These are phyloP conservation scores for Shinisaurus crocodilurus DNA, from an alignment of 2,113 vertebrate genomes.

Conservation along the genomic window DNA sequence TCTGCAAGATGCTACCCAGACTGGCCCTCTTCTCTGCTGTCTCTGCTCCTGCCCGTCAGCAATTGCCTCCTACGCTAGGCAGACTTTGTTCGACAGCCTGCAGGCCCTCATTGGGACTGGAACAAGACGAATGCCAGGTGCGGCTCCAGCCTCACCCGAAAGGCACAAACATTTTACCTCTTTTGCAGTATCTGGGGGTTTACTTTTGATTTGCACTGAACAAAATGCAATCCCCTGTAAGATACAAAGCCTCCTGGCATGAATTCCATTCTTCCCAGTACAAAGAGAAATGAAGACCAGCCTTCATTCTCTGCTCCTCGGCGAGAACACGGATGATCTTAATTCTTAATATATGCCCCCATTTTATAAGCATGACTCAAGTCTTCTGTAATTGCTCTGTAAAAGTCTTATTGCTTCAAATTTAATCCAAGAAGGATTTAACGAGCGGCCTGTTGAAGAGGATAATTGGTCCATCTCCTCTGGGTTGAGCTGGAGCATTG, in stretches of 20 bases:
- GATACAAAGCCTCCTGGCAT: neutral
- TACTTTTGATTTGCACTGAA: too few relatives aligned
- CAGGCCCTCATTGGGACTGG: too few relatives aligned
- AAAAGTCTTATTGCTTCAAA: neutral
- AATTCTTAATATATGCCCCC: neutral
- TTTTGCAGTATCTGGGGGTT: neutral
- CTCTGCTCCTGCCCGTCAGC: too few relatives aligned
- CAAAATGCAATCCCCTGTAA: too few relatives aligned
- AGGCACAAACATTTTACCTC: neutral
- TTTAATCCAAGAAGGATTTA: constrained; percentile 16
- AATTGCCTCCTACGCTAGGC: too few relatives aligned
- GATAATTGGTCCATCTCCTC: neutral
- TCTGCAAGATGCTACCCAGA: too few relatives aligned
- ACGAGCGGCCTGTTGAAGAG: rapidly evolving
- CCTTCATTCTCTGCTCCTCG: neutral
- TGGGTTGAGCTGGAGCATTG: rapidly evolving
- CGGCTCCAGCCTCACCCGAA: too few relatives aligned
- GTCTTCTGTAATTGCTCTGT: constrained; percentile 9
- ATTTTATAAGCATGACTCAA: constrained; percentile 23
- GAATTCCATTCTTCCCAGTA: neutral
- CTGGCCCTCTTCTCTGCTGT: too few relatives aligned
- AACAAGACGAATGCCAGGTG: too few relatives aligned
- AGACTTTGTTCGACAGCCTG: too few relatives aligned
- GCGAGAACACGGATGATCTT: constrained; percentile 10
- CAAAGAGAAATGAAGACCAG: neutral